Evolutionary conservation across 2,888 invertebrate genomes (phyloP), one percentile per base, ranked within the genome.

Genomic region (Tubiluchus corallicola): DNA sequence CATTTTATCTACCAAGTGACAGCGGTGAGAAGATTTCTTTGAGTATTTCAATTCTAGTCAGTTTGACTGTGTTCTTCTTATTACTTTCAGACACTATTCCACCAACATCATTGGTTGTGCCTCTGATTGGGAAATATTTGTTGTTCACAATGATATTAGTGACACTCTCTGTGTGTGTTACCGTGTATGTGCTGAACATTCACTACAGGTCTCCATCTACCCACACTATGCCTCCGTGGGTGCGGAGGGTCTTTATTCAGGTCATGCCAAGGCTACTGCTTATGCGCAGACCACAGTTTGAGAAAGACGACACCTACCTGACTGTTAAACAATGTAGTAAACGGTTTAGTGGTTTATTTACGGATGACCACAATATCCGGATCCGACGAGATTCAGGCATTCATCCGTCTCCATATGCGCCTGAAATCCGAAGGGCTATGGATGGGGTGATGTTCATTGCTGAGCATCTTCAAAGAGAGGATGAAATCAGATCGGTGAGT

Each of bases 11-110:
- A n/a, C n/a, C n/a, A n/a, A 9, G 9, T 9, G 29, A 29, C 29
- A 29, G 29, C 29, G 29, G 94, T 37, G 94, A 96, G 69, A 96
- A 96, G 75, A 92, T 98, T 57, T 88, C 94, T 60, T 76, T 98
- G 62, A 94, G 94, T 71, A 90, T 96, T 65, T 94, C 92, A 56
- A 92, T 98, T 69, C 79, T 98, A 57, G 84, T 98, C 60, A 92
- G 96, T 51, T 74, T 98, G 64, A 96, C 96, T 62, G 92, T 98
- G 71, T 98, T 96, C 74, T 96, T 98, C 74, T 74, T 98, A 65
- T 76, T 98, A 59, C 71, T 98, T 67, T 29, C 29, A n/a, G 29
- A 29, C 9, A 29, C 9, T n/a, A 29, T 9, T 9, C 9, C n/a
- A 29, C 29, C 29, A 29, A 29, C 29, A 9, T 9, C 9, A 9